phyloP scores from a whole-genome alignment of 2,888 invertebrate genomes.

The Pecten maximus region DNA sequence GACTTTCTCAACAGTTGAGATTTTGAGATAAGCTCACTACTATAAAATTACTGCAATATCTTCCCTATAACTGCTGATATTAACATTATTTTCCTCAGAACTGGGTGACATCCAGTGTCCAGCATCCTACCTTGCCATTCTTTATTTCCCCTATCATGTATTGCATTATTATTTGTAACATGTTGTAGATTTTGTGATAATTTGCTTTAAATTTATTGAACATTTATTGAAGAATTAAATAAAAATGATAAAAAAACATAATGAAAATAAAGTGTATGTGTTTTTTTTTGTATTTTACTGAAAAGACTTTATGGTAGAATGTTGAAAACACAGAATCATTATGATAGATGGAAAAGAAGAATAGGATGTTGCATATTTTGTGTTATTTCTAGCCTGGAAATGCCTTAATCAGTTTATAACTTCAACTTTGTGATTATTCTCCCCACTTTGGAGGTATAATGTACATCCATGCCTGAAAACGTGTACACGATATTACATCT shows the following conservation, averaged over 20 bases:
- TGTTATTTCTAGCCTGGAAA: too few relatives aligned
- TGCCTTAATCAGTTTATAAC: too few relatives aligned
- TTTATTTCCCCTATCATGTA: not conserved
- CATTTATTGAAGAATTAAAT: slow-evolving; percentile 33
- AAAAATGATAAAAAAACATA: slow-evolving; percentile 13
- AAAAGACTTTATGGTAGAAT: too few relatives aligned
- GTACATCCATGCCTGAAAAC: too few relatives aligned
- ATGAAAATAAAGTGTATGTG: not conserved
- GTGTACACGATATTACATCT: too few relatives aligned
- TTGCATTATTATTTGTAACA: not conserved
- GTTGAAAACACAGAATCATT: too few relatives aligned
- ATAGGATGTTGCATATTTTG: too few relatives aligned
- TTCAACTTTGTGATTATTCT: too few relatives aligned
- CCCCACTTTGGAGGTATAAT: too few relatives aligned
- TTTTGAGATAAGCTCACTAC: not conserved
- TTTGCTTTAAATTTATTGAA: slow-evolving; percentile 35
- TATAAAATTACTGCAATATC: not conserved
- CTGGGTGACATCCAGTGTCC: not conserved
- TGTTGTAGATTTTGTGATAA: slow-evolving; percentile 34
- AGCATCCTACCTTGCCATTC: slow-evolving; percentile 8
- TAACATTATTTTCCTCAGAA: not conserved
- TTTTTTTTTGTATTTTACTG: not conserved
- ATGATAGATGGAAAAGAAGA: too few relatives aligned
- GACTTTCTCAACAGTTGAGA: not conserved
- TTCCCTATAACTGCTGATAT: not conserved